These are phyloP conservation scores for Horisme vitalbata DNA, from an alignment of 2,888 invertebrate species.

Conservation along the genomic window DNA sequence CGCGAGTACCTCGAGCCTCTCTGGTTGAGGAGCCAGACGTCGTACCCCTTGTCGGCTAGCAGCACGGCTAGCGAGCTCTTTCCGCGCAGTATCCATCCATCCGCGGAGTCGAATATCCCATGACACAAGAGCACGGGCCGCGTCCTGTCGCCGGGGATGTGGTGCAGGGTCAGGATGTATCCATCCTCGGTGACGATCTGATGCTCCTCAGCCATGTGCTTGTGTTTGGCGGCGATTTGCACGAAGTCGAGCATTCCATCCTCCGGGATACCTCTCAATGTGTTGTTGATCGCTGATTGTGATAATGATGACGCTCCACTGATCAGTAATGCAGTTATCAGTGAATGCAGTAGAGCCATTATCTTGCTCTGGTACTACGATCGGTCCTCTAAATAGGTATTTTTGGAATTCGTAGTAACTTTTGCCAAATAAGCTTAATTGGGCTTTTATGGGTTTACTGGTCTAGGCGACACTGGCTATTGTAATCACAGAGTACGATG, in stretches of 20 bases:
- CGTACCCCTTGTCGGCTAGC: constrained; percentile 39
- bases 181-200: constrained; percentile 45
- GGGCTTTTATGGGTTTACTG: neutral
- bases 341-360: constrained; percentile 4
- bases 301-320: neutral
- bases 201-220: constrained; percentile 31
- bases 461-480: neutral
- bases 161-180: constrained; percentile 42
- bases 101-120: constrained; percentile 42
- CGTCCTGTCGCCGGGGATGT: constrained; percentile 36
- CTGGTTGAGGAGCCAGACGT: constrained; percentile 49
- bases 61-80: constrained; percentile 39
- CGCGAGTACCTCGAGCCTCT: constrained; percentile 75
- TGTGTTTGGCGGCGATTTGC: constrained; percentile 32
- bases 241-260: constrained; percentile 31
- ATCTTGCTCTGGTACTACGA: neutral
- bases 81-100: constrained; percentile 43
- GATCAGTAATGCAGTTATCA: neutral
- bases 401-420: too few species aligned
- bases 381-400: too few species aligned
- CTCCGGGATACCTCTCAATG: constrained; percentile 16
- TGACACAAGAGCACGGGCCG: constrained; percentile 40
- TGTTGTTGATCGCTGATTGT: neutral
- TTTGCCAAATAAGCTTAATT: neutral
- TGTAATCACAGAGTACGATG: constrained; percentile 1